These are phyloP conservation scores for Phengaris alcon DNA, from an alignment of 2,888 invertebrate genomes.

Conservation along the genomic window DNA sequence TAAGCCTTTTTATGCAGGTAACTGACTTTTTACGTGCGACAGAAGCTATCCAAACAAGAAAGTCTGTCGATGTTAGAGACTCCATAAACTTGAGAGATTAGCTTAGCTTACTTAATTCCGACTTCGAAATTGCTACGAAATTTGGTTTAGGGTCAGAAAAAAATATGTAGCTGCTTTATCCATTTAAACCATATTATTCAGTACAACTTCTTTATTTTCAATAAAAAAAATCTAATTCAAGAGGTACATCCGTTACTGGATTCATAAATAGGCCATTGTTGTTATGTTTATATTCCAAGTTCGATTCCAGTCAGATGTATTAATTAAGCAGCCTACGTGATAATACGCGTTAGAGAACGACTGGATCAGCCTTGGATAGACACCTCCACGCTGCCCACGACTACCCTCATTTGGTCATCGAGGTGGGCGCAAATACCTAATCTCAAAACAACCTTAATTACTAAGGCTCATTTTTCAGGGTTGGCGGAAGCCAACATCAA, in stretches of 20 bases:
- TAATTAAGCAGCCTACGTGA: slow-evolving; percentile 74
- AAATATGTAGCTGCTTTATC: not conserved
- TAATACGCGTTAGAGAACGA: slow-evolving; percentile 64
- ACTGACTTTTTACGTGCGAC: slow-evolving; percentile 28
- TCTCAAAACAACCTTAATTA: slow-evolving; percentile 69
- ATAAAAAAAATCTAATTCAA: not conserved
- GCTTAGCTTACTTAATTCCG: too few relatives aligned
- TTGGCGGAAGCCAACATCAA: slow-evolving; percentile 62
- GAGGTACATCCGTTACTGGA: slow-evolving; percentile 46
- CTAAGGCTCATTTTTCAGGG: slow-evolving; percentile 67
- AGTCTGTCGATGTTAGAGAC: not conserved
- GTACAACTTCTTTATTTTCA: too few relatives aligned
- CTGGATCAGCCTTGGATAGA: slow-evolving; percentile 74
- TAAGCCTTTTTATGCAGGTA: slow-evolving; percentile 20
- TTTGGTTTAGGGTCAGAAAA: not conserved
- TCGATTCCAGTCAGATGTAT: slow-evolving; percentile 56
- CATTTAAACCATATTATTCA: slow-evolving; percentile 24
- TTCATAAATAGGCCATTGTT: slow-evolving; percentile 37
- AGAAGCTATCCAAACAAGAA: slow-evolving; percentile 19
- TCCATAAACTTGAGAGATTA: not conserved
- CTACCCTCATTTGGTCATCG: slow-evolving; percentile 77
- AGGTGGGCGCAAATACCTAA: slow-evolving; percentile 70
- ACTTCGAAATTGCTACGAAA: not conserved
- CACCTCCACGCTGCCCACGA: slow-evolving; percentile 76
- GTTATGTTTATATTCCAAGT: not conserved